Conservation (phyloP, 1,140 invertebrate species). For the Drosophila pseudoobscura region DNA sequence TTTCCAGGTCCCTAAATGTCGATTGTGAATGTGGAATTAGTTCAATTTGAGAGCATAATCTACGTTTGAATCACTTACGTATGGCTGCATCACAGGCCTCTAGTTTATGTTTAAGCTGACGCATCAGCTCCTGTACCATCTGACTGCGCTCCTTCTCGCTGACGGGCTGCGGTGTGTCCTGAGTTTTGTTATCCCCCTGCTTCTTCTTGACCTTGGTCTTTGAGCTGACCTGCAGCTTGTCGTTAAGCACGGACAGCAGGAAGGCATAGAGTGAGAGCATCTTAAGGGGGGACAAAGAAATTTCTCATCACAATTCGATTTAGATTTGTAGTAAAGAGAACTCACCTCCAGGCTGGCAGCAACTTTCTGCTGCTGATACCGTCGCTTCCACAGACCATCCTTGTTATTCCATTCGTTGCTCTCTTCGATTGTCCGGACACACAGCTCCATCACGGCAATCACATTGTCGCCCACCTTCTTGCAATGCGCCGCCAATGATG, state of each 20-base stretch:
- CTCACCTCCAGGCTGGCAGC: conserved; percentile 71
- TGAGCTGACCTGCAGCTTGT: conserved; percentile 70
- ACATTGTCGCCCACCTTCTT: conserved; percentile 70
- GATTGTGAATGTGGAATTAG: not conserved
- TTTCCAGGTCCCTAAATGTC: conserved; percentile 66
- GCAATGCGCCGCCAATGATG: conserved; percentile 54
- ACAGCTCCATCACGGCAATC: conserved; percentile 50
- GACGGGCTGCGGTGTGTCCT: conserved; percentile 47
- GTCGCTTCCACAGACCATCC: conserved; percentile 72
- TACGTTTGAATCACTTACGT: conserved; percentile 44
- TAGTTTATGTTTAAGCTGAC: conserved; percentile 75
- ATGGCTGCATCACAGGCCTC: conserved; percentile 70
- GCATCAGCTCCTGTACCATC: conserved; percentile 71
- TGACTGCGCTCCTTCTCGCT: conserved; percentile 78
- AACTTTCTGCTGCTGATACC: conserved; percentile 69
- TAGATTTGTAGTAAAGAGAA: not conserved
- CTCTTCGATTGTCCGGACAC: conserved; percentile 57
- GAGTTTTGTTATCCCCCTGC: conserved; percentile 42
- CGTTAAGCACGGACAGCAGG: conserved; percentile 72
- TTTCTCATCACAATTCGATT: not conserved
- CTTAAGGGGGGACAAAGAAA: conserved; percentile 30
- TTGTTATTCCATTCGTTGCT: conserved; percentile 64
- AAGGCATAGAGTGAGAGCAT: conserved; percentile 80
- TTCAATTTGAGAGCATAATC: not conserved
- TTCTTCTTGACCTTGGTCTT: conserved; percentile 72